Evolutionary conservation across 2,113 vertebrate species (phyloP).

Genomic region (Pogonocichla stellata): DNA sequence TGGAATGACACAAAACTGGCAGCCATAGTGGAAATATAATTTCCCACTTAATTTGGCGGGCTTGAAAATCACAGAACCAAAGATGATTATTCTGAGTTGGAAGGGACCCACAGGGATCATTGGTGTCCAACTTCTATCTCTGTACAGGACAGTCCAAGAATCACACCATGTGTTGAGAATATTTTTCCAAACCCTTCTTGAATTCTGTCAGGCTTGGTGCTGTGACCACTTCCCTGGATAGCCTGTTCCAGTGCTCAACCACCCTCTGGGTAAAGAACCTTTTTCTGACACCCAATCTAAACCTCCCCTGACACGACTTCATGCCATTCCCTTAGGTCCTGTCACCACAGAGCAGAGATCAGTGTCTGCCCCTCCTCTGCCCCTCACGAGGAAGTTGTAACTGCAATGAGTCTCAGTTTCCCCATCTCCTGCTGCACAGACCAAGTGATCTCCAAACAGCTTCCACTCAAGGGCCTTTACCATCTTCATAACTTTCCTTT

Average conservation of each 20-base stretch:
- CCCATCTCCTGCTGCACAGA: background rate
- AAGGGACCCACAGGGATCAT: background rate
- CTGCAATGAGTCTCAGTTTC: background rate
- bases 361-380: background rate
- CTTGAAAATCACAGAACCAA: background rate
- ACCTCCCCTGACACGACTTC: background rate
- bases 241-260: background rate
- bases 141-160: background rate
- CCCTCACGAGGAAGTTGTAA: rapidly evolving
- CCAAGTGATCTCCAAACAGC: background rate
- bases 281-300: background rate
- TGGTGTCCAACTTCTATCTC: background rate
- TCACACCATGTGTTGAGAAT: background rate
- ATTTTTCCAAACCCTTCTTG: background rate
- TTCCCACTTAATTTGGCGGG: background rate
- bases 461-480: background rate
- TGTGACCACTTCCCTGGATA: background rate
- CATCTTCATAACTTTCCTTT: background rate
- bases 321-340: background rate
- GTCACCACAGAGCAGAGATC: background rate
- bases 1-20: background rate
- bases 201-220: background rate
- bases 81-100: background rate
- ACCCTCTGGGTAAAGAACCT: background rate
- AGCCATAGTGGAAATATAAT: background rate